phyloP scores from a whole-genome alignment of 1,140 invertebrate species.

The Drosophila willistoni region DNA sequence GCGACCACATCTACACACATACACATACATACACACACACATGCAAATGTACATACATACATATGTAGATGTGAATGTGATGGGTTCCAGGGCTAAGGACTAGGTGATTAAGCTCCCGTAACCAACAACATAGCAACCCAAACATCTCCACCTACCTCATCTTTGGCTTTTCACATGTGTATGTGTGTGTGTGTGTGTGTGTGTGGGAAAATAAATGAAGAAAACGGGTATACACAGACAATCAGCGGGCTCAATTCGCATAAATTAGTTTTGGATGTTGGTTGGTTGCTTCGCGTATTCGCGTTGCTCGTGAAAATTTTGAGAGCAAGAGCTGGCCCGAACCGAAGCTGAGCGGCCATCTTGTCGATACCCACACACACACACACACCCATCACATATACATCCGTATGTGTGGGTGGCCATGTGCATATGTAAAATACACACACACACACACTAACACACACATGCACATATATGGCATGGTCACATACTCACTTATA shows the following conservation, averaged over 20 bases:
- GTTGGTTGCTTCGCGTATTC: background rate
- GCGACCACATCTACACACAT: constrained; percentile 40
- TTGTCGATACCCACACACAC: constrained; percentile 9
- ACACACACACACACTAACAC: background rate
- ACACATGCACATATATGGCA: background rate
- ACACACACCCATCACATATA: background rate
- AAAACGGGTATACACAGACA: constrained; percentile 24
- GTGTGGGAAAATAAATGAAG: background rate
- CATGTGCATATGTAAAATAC: constrained; percentile 8
- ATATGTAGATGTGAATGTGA: background rate
- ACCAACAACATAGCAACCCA: background rate
- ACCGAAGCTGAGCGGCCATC: constrained; percentile 19
- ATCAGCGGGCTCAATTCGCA: constrained; percentile 19
- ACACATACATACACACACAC: constrained; percentile 23
- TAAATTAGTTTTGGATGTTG: constrained; percentile 22
- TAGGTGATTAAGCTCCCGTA: constrained; percentile 14
- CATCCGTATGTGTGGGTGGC: constrained; percentile 1
- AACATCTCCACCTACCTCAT: background rate
- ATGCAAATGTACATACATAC: background rate
- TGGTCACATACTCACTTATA: constrained; percentile 13
- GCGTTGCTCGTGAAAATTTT: constrained; percentile 12
- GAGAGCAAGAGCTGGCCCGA: constrained; percentile 8
- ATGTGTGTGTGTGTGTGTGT: background rate
- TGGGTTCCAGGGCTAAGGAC: constrained; percentile 9
- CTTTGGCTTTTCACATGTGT: too few relatives aligned